Conservation (phyloP, 2,113 vertebrate genomes). For the Hirundichthys speculiger region DNA sequence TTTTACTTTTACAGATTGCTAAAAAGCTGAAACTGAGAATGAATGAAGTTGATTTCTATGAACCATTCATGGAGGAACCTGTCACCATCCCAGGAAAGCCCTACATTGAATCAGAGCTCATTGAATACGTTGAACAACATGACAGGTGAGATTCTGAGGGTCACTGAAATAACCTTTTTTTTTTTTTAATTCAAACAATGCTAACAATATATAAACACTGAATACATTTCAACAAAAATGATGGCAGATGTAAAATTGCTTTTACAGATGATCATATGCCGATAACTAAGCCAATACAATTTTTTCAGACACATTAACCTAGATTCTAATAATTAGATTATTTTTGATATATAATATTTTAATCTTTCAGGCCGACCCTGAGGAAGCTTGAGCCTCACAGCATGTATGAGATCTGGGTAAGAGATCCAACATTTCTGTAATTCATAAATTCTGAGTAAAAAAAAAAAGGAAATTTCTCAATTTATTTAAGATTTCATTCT, state of each 20-base stretch:
- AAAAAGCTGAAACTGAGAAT: constrained; percentile 89
- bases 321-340: too few species aligned
- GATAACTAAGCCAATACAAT: too few species aligned
- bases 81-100: constrained; percentile 88
- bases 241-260: not conserved
- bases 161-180: not conserved
- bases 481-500: not conserved
- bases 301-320: too few species aligned
- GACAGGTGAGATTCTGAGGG: constrained; percentile 77
- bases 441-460: not conserved
- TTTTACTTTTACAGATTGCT: constrained; percentile 82
- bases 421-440: constrained; percentile 16
- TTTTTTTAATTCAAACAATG: not conserved
- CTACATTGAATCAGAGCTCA: constrained; percentile 86
- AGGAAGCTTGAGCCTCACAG: constrained; percentile 91
- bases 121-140: constrained; percentile 87
- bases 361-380: constrained; percentile 84
- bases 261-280: not conserved
- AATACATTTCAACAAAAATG: too few species aligned
- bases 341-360: not conserved
- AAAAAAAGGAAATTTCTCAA: not conserved
- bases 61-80: constrained; percentile 90
- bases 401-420: constrained; percentile 95
- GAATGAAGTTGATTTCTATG: constrained; percentile 91
- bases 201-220: not conserved